Percentiles rank a stretch among this genome's conserved stretches.
Conservation (phyloP, 2,888 invertebrate genomes). For the Dynastes tityus region DNA sequence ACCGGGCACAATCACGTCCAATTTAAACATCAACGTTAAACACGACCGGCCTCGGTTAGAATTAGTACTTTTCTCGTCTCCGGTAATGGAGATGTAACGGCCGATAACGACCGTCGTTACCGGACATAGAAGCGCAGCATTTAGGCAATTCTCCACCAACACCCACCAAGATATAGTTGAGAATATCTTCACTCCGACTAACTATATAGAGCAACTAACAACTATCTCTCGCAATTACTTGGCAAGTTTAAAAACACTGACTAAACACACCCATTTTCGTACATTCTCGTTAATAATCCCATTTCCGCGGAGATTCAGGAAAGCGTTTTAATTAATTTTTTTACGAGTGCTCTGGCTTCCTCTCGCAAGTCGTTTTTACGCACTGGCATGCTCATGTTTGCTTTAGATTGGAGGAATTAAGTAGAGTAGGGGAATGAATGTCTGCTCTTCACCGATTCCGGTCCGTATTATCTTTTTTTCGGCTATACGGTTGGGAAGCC, state of each 20-base stretch:
- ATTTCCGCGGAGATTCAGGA: constrained; percentile 26
- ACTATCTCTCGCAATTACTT: constrained; percentile 20
- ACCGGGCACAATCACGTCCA: constrained; percentile 15
- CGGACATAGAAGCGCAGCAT: constrained; percentile 19
- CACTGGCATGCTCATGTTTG: constrained; percentile 12
- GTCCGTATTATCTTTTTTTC: neutral
- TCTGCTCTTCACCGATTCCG: neutral
- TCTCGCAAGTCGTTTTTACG: neutral
- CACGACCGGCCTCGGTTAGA: constrained; percentile 13
- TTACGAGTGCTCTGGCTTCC: constrained; percentile 1
- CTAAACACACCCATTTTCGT: constrained; percentile 22
- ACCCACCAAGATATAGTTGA: constrained; percentile 21
- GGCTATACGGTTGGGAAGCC: neutral
- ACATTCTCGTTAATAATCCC: constrained; percentile 32
- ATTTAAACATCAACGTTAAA: constrained; percentile 35
- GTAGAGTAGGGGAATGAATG: neutral
- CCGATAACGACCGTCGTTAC: constrained; percentile 53
- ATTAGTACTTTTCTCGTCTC: constrained; percentile 48
- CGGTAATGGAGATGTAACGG: constrained; percentile 53
- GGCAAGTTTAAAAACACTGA: constrained; percentile 21
- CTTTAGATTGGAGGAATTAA: constrained; percentile 12
- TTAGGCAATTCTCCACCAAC: constrained; percentile 30
- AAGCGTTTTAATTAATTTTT: constrained; percentile 42
- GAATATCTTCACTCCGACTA: constrained; percentile 6
- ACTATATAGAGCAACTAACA: constrained; percentile 2